A percentile compares a stretch with the other conserved stretches of the same genome.
Conservation (phyloP, 2,113 vertebrate species). For the Melanostigma gelatinosum region DNA sequence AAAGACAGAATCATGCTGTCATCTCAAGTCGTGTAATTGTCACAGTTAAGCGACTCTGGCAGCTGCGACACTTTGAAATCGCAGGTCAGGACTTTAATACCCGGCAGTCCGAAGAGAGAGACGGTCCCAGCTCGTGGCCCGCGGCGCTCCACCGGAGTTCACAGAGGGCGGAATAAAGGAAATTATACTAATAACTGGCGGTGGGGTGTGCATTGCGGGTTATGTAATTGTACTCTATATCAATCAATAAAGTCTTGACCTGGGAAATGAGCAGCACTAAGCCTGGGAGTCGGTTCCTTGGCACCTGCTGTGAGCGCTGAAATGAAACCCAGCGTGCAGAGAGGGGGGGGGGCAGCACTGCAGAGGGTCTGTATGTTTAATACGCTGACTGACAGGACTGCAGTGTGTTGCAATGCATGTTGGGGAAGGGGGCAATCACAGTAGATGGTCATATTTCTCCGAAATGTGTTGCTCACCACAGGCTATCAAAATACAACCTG, state of each 20-base stretch:
- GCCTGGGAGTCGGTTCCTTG: constrained; percentile 41
- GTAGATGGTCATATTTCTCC: background rate
- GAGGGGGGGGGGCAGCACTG: constrained; percentile 3
- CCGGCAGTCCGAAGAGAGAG: constrained; percentile 22
- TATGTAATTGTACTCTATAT: constrained; percentile 73
- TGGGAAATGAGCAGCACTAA: constrained; percentile 68
- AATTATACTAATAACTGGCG: constrained; percentile 70
- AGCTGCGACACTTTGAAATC: constrained; percentile 56
- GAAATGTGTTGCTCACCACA: background rate
- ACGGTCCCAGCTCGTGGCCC: constrained; percentile 7
- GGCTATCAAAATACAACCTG: background rate
- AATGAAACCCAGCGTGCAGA: constrained; percentile 67
- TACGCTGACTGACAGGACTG: constrained; percentile 53
- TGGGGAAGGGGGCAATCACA: too few relatives aligned
- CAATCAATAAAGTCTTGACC: constrained; percentile 76
- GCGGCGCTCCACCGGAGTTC: constrained; percentile 55
- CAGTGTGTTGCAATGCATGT: constrained; percentile 3
- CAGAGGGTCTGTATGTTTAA: background rate
- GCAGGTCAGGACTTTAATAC: constrained; percentile 61
- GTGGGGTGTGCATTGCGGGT: constrained; percentile 56
- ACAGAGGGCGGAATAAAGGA: constrained; percentile 64
- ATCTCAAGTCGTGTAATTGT: constrained; percentile 46
- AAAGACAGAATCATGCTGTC: constrained; percentile 39
- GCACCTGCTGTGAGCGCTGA: constrained; percentile 59
- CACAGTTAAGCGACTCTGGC: constrained; percentile 47